phyloP scores from a whole-genome alignment of 2,797 vertebrate species.

The Eupleurogrammus muticus region DNA sequence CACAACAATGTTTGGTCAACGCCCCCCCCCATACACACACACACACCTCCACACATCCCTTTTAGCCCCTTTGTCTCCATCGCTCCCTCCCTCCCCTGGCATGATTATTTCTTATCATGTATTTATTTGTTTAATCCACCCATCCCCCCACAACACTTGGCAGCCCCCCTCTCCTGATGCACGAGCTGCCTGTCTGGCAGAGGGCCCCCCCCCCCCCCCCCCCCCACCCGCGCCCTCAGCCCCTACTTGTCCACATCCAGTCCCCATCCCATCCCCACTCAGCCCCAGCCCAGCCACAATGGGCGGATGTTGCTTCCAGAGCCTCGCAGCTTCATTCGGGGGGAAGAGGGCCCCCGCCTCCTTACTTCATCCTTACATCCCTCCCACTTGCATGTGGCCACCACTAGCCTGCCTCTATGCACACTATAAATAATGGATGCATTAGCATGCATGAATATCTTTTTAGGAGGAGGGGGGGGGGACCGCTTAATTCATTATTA shows the following conservation, averaged over 20 bases:
- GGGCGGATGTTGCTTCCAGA: constrained; percentile 77
- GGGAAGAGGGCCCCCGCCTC: constrained; percentile 64
- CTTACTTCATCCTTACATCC: constrained; percentile 68
- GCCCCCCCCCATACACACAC: constrained; percentile 58
- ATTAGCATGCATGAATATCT: constrained; percentile 87
- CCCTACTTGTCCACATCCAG: constrained; percentile 71
- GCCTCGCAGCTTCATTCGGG: constrained; percentile 73
- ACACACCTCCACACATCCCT: constrained; percentile 59
- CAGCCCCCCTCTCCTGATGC: constrained; percentile 70
- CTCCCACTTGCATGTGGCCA: constrained; percentile 80
- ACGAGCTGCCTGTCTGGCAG: constrained; percentile 83
- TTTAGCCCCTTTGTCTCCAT: constrained; percentile 86
- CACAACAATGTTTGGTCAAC: constrained; percentile 54
- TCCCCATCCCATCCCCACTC: constrained; percentile 68
- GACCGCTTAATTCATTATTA: constrained; percentile 87
- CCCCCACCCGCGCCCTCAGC: constrained; percentile 67
- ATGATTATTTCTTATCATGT: constrained; percentile 89
- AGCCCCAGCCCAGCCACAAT: constrained; percentile 74
- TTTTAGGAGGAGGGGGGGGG: constrained; percentile 76
- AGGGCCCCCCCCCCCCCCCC: constrained; percentile 57
- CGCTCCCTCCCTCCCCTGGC: constrained; percentile 75
- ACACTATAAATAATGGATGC: constrained; percentile 88
- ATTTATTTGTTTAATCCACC: constrained; percentile 89
- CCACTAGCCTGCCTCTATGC: constrained; percentile 74
- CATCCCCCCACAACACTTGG: constrained; percentile 80